Base-by-base conservation (phyloP, 2,888 invertebrate genomes). In the Pristionchus exspectatus region DNA sequence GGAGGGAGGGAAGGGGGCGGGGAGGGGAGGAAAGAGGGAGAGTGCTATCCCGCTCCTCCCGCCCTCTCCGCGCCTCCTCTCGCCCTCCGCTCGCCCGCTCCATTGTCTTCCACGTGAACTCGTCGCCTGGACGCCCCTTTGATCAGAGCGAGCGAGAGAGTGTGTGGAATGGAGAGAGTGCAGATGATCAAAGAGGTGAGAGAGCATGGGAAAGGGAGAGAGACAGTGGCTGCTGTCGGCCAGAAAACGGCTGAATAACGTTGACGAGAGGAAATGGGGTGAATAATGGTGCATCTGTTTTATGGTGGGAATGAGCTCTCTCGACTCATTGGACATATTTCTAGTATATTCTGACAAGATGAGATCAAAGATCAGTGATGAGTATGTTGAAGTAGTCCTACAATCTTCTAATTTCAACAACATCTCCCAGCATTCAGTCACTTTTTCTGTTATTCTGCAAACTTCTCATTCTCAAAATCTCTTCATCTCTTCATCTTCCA, bases 181-280 rank as follows among this genome's bases (percentile, higher is more conserved):
- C 27, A 77, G 74, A 44, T 14, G 33, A 21, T 38, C 50, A 54
- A 54, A 81, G 81, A 18, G 38, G 12, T 3, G 74, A 74, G 38
- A 74, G 38, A 38, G 38, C 38, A 33, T 4, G 74, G 14, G 54
- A n/a, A 54, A n/a, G 9, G 27, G 50, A 81, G 81, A 50, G 81
- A 74, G 38, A 74, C 14, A 74, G 74, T 1, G 54, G 16, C 44
- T 54, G 54, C 74, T 74, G 7, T 24, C 38, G 16, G 21, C 38
- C 18, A 21, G 72, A 30, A 38, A 74, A 38, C 21, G 74, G 74
- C 74, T 74, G 74, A 30, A 69, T 69, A 69, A 69, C 69, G 69
- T 69, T 69, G 69, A 69, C 69, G 14, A 72, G 33, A 44, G 74
- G 74, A 77, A 77, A 77, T 77, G 74, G 74, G 74, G 38, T 77